Percentiles rank a stretch among this genome's conserved stretches.
Evolutionary conservation across 2,797 vertebrate species (phyloP).

Genomic region (Cuniculus paca): DNA sequence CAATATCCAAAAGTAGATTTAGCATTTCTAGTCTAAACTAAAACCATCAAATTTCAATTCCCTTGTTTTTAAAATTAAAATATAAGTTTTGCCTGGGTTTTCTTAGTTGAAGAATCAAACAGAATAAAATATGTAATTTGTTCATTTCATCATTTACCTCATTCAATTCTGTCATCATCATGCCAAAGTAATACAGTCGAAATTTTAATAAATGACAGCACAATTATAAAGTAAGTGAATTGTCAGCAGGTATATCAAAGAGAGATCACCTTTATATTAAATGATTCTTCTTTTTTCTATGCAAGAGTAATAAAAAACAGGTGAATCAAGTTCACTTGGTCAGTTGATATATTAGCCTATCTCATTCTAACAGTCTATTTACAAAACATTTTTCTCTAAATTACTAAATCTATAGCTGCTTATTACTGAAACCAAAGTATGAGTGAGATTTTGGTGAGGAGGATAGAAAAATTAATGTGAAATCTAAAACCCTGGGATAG

Average conservation of each 20-base stretch:
- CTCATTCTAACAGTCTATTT: background rate
- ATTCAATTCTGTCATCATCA: background rate
- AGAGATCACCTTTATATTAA: background rate
- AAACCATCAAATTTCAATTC: background rate
- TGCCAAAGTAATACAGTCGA: background rate
- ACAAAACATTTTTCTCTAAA: background rate
- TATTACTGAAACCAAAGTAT: background rate
- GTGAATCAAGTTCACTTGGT: background rate
- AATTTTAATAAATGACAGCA: background rate
- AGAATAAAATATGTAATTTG: background rate
- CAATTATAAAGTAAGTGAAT: slow-evolving; percentile 7
- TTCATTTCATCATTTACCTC: background rate
- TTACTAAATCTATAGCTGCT: background rate
- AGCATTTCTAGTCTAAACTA: background rate
- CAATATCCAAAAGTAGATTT: background rate
- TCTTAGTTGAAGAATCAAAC: background rate
- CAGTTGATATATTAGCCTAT: background rate
- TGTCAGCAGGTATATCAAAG: background rate
- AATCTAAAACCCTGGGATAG: background rate
- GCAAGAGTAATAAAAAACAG: background rate
- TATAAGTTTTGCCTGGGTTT: background rate
- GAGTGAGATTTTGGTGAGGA: background rate
- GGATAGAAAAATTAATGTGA: background rate
- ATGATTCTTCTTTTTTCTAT: background rate
- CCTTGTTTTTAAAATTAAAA: background rate